Evolutionary conservation across 2,888 invertebrate genomes (phyloP).

Genomic region (Tetragonula carbonaria): DNA sequence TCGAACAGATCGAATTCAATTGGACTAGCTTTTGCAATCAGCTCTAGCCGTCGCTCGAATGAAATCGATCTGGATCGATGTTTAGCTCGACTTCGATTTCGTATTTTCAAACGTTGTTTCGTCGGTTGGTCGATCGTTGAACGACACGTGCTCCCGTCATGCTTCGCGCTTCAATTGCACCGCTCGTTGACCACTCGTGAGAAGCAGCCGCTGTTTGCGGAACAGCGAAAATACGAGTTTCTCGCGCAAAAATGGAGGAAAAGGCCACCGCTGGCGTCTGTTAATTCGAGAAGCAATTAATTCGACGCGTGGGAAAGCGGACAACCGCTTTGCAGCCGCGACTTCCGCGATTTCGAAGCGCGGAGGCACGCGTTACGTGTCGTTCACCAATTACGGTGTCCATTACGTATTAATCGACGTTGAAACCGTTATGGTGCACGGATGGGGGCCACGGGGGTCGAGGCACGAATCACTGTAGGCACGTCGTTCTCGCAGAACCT

Average conservation of each 20-base stretch:
- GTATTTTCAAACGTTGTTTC: slow-evolving; percentile 17
- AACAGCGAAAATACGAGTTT: not conserved
- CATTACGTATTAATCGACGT: slow-evolving; percentile 71
- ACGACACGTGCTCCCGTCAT: not conserved
- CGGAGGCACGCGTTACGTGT: slow-evolving; percentile 56
- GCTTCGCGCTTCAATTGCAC: no score
- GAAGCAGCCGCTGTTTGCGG: not conserved
- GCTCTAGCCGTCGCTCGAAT: slow-evolving; percentile 15
- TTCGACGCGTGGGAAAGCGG: slow-evolving; percentile 60
- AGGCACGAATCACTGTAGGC: slow-evolving; percentile 53
- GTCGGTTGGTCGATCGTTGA: no score
- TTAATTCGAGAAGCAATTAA: slow-evolving; percentile 28
- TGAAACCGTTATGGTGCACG: slow-evolving; percentile 62
- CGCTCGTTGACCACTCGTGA: not conserved
- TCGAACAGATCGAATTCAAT: slow-evolving; percentile 11
- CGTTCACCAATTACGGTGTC: slow-evolving; percentile 65
- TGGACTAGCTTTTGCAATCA: slow-evolving; percentile 1
- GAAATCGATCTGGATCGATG: slow-evolving; percentile 34
- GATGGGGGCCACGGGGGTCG: slow-evolving; percentile 53
- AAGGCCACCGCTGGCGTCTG: slow-evolving; percentile 2
- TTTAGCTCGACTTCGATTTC: slow-evolving; percentile 16
- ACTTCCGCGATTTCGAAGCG: slow-evolving; percentile 50
- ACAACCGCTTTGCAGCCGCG: not conserved
- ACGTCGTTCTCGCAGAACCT: slow-evolving; percentile 26
- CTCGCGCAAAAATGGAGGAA: not conserved